Base-by-base conservation (phyloP, 2,113 vertebrate genomes). In the Zeus faber region DNA sequence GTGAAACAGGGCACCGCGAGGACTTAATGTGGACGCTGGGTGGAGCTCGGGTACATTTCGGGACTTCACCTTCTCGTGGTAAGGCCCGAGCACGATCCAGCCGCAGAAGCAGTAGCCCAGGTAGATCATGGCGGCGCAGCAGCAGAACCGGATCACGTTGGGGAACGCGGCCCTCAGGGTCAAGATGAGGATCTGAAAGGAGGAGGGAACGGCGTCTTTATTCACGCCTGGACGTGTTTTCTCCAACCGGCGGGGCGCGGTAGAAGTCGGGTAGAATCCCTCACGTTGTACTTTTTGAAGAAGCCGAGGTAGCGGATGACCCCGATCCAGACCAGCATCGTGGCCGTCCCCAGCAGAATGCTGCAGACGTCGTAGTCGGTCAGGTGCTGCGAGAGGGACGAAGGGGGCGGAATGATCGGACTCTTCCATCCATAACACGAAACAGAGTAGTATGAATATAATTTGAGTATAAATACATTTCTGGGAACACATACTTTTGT, bases 231-330 rank as follows among this genome's bases (percentile, higher is more conserved):
- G n/a, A n/a, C n/a, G n/a, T n/a, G n/a, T n/a, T n/a, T n/a, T n/a
- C n/a, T n/a, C n/a, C n/a, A n/a, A n/a, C n/a, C n/a, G n/a, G n/a
- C n/a, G n/a, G n/a, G n/a, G n/a, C n/a, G n/a, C n/a, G n/a, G n/a
- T n/a, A n/a, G n/a, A n/a, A n/a, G n/a, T n/a, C n/a, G n/a, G n/a
- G n/a, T n/a, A n/a, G n/a, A n/a, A n/a, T n/a, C n/a, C n/a, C n/a
- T n/a, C 91, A 97, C 96, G 24, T 98, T 98, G 63, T 97, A 98
- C 82, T 99, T 97, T 86, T 90, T 91, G 81, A 97, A 98, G 88
- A 97, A 96, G 65, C 94, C 89, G 10, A 98, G 86, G 80, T 97
- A 99, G 13, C 92, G 93, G 62, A 99, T 92, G 37, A 97, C 93
- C 53, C 95, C 94, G 6, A 95, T 85, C 95, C 96, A 99, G 40